phyloP scores from a whole-genome alignment of 2,113 vertebrate species.

The Pachycephala philippinensis region DNA sequence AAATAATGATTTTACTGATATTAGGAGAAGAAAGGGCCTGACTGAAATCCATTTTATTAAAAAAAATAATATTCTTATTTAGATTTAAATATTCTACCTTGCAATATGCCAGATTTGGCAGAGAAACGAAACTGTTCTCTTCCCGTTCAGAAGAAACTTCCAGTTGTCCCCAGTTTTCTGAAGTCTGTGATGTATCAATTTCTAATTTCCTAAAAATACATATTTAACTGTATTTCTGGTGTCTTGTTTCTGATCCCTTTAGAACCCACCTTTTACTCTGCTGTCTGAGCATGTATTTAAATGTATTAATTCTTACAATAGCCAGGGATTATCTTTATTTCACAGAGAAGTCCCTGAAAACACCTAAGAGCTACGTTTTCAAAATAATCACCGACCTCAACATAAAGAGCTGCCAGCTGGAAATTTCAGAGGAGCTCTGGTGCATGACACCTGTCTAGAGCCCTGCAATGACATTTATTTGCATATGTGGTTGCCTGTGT shows the following conservation, averaged over 20 bases:
- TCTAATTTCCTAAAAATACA: not conserved
- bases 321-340: not conserved
- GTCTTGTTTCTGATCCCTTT: not conserved
- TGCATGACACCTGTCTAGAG: not conserved
- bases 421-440: not conserved
- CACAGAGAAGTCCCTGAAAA: not conserved
- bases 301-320: not conserved
- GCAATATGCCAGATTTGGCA: not conserved
- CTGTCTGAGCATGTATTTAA: not conserved
- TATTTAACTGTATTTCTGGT: not conserved
- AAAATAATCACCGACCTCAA: not conserved
- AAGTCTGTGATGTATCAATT: not conserved
- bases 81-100: not conserved
- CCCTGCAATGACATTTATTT: not conserved
- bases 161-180: not conserved
- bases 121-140: not conserved
- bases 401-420: not conserved
- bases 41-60: not conserved
- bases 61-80: not conserved
- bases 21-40: not conserved
- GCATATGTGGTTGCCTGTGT: not conserved
- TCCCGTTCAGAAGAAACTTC: not conserved
- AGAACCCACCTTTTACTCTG: not conserved
- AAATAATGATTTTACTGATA: not conserved
- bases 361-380: not conserved